These are phyloP conservation scores for Clitarchus hookeri DNA, from an alignment of 2,888 invertebrate species.

Conservation along the genomic window DNA sequence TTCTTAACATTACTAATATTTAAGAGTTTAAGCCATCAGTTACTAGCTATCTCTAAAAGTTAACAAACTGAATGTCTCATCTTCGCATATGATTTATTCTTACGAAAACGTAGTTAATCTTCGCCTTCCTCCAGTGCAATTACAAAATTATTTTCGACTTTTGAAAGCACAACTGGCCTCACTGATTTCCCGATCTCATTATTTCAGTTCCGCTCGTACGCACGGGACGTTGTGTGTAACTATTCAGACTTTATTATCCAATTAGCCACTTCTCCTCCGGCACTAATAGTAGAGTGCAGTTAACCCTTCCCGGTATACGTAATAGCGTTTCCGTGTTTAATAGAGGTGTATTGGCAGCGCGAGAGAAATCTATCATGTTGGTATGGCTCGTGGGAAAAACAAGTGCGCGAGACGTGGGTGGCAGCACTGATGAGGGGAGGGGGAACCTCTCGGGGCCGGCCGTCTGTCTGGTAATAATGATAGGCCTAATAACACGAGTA, in stretches of 20 bases:
- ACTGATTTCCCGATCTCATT: background rate
- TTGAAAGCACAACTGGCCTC: background rate
- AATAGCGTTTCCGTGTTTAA: constrained; percentile 14
- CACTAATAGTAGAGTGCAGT: background rate
- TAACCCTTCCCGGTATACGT: constrained; percentile 1
- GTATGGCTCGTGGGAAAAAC: constrained; percentile 2
- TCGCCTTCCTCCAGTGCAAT: background rate
- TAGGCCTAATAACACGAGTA: constrained; percentile 7
- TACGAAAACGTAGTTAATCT: background rate
- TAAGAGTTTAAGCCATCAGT: too few species aligned
- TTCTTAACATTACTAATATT: too few species aligned
- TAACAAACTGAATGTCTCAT: background rate
- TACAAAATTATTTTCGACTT: background rate
- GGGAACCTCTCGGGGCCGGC: background rate
- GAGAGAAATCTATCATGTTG: constrained; percentile 10
- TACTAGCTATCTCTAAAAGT: too few species aligned
- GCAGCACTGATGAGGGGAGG: background rate
- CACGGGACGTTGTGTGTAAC: background rate
- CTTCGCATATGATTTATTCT: background rate
- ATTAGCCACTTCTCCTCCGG: background rate
- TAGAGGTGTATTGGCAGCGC: constrained; percentile 14
- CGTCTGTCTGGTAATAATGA: background rate
- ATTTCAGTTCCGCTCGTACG: background rate
- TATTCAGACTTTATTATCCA: background rate
- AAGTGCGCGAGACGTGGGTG: constrained; percentile 1